Base-by-base conservation (phyloP, 2,888 invertebrate species). In the Platerodrilus igneus region DNA sequence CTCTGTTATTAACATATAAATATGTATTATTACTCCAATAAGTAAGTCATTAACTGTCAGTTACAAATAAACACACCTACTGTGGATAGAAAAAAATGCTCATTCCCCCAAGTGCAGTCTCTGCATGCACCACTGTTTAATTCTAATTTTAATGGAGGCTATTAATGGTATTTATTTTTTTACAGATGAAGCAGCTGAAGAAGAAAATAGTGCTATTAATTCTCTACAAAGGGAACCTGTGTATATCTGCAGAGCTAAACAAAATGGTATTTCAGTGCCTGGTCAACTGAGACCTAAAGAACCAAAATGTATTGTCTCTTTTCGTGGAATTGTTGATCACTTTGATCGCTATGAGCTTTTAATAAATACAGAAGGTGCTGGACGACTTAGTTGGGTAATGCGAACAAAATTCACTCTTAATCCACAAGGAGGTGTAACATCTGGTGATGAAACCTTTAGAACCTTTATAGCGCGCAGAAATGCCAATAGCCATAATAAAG, bases 321-420 rank as follows among this genome's bases (percentile, higher is more conserved):
- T 75, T 36, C 73, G 75, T 48, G 73, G 74, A 13, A 75, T 69
- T 51, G 77, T 73, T 16, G 74, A 76, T 53, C 70, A 72, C 37
- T 69, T 70, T 30, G 64, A 74, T 20, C 63, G 64, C 34, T 85
- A 83, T 63, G 85, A 88, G 60, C 75, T 88, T 15, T 71, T 89
- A 31, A 78, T 86, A 61, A 89, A 87, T 63, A 77, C 81, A 45
- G 87, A 87, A 53, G 79, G 80, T 50, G 81, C 86, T 41, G 86
- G 84, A 1, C 74, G 84, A 38, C 72, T 89, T 25, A 77, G 75
- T 45, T 91, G 91, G 90, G 74, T 75, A 25, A 67, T 73, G n/a
- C 87, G 88, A 83, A 73, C 75, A 48, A 83, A 81, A 63, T 86
- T 79, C 60, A 73, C 73, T 2, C 63, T 69, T 7, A 74, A 78